Percentiles rank a stretch among this genome's conserved stretches.
Evolutionary conservation across 2,113 vertebrate genomes (phyloP).

Genomic region (Xiphophorus hellerii): DNA sequence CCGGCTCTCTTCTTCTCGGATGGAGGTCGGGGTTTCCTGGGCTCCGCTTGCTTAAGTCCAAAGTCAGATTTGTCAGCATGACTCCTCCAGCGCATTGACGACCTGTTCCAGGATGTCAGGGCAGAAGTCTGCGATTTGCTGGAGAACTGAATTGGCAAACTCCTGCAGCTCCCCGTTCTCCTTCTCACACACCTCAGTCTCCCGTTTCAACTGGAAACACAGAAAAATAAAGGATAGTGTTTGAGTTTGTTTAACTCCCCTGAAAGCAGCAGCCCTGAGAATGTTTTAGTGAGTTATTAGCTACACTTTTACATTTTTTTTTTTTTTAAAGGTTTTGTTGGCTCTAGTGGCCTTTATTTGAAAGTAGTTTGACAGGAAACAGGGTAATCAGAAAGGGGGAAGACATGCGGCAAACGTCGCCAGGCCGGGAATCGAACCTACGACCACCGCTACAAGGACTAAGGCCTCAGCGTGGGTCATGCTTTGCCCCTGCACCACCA

Average conservation of each 20-base stretch:
- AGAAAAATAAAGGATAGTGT: background rate
- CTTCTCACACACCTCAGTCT: slow-evolving; percentile 91
- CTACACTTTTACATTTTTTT: background rate
- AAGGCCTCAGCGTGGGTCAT: too few species aligned
- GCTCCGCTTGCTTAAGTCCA: slow-evolving; percentile 17
- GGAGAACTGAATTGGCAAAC: slow-evolving; percentile 95
- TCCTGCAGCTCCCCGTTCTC: slow-evolving; percentile 95
- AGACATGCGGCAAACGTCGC: too few species aligned
- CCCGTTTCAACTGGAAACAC: slow-evolving; percentile 83
- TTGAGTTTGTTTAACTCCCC: background rate
- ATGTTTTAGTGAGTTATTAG: background rate
- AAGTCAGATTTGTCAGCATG: slow-evolving; percentile 80
- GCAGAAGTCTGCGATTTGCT: slow-evolving; percentile 98
- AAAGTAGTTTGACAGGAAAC: too few species aligned
- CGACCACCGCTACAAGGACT: too few species aligned
- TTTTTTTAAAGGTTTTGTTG: too few species aligned
- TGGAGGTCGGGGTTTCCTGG: slow-evolving; percentile 27
- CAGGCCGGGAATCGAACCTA: too few species aligned
- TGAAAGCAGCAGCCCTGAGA: background rate
- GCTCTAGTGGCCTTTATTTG: too few species aligned
- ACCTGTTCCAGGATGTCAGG: slow-evolving; percentile 99
- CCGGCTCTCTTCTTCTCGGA: slow-evolving; percentile 8
- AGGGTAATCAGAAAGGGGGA: too few species aligned
- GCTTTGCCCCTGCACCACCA: too few species aligned
- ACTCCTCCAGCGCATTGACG: slow-evolving; percentile 96